Percentiles rank a stretch among this genome's conserved stretches.
Conservation (phyloP, 2,888 invertebrate species). For the Syritta pipiens region DNA sequence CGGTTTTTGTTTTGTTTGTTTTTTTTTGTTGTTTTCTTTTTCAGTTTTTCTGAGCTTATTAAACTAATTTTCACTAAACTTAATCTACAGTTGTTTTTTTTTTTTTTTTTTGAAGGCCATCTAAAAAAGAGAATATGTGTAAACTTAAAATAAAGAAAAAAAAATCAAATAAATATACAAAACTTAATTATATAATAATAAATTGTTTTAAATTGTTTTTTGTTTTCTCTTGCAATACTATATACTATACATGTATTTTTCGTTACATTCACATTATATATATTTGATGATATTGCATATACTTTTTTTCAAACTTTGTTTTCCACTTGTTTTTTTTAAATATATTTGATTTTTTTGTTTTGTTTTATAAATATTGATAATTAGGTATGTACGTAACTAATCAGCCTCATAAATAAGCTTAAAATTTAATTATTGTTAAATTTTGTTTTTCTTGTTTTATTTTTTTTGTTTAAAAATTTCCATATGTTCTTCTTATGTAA, state of each 20-base stretch:
- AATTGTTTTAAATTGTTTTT: conserved; percentile 30
- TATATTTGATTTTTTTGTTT: conserved; percentile 32
- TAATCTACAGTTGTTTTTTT: conserved; percentile 46
- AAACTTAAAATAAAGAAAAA: conserved; percentile 25
- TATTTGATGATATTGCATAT: conserved; percentile 4
- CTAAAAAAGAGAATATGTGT: conserved; percentile 39
- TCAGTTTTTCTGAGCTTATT: conserved; percentile 29
- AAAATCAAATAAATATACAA: conserved; percentile 58
- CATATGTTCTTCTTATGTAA: conserved; percentile 54
- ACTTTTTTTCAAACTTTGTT: conserved; percentile 9
- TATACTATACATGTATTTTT: conserved; percentile 34
- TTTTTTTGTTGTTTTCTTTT: conserved; percentile 28
- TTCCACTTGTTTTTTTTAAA: conserved; percentile 16
- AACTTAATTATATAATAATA: conserved; percentile 34
- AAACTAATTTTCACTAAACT: conserved; percentile 45
- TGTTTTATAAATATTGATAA: conserved; percentile 66
- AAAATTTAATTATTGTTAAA: conserved; percentile 70
- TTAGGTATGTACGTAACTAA: conserved; percentile 70
- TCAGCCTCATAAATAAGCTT: conserved; percentile 73
- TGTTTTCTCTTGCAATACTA: conserved; percentile 28
- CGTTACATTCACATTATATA: conserved; percentile 7
- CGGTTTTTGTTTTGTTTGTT: conserved; percentile 1
- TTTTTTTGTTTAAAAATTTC: conserved; percentile 16
- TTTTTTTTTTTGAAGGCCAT: too few relatives aligned
- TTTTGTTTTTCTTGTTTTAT: conserved; percentile 28